Evolutionary conservation across 2,888 invertebrate species (phyloP), one percentile per base, ranked within the genome.

Genomic region (Stenoptilia bipunctidactyla): DNA sequence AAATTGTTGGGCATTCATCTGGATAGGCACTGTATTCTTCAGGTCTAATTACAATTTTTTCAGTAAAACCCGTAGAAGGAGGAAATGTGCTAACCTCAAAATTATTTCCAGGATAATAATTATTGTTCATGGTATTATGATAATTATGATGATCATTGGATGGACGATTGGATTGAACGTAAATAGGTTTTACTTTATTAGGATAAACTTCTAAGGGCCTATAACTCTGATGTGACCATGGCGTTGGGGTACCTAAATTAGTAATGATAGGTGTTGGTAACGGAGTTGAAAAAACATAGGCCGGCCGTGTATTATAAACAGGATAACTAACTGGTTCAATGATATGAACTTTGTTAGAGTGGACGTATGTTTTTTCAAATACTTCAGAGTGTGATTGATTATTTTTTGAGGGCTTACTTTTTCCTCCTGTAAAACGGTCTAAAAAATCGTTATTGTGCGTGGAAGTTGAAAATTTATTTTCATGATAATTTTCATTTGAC

Each of bases 1-100:
- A 87, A 48, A 88, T 86, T 12, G 86, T 85, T 1, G 88, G 88
- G 50, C 88, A 88, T 34, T 83, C 82, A 37, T 74, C 69, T 30
- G 74, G 61, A 27, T 67, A 63, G 6, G 69, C 80, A 47, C 62
- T 75, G 37, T 83, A 83, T 44, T 83, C 79, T 58, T 83, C 69
- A 47, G 83, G 83, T 52, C 80, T 61, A 56, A 83, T 83, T 40
- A 83, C 64, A 45, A 83, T 82, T 59, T 64, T 73, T 39, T 83
- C 82, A 10, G 83, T 82, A 40, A 79, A 76, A 0, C 66, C 67
- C 27, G 61, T 66, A 1, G 57, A 49, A 14, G 83, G 77, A 55
- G 66, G 66, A 56, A 80, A 76, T 48, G 82, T 83, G 1, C 75
- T 72, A 41, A 75, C 76, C 50, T 82, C 82, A 50, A 66, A 79